phyloP scores from a whole-genome alignment of 2,797 vertebrate genomes.

The Botia kubotai region DNA sequence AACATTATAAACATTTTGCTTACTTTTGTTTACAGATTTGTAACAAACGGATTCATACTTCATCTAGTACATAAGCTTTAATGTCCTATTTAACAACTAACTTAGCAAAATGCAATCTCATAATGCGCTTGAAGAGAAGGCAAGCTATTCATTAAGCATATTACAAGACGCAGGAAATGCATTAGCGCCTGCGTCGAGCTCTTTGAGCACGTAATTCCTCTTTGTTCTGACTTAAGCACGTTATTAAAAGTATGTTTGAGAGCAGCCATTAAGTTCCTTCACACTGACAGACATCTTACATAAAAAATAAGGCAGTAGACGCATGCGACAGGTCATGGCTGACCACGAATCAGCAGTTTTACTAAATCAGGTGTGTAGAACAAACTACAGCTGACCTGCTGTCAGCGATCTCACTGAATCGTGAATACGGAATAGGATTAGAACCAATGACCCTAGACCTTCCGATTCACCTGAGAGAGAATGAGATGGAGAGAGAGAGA shows the following conservation, averaged over 20 bases:
- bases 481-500: neutral
- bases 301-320: neutral
- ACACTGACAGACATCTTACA: neutral
- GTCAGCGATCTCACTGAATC: conserved; percentile 24
- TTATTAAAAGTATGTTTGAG: conserved; percentile 56
- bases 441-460: neutral
- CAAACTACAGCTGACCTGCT: conserved; percentile 33
- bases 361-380: conserved; percentile 43
- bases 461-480: conserved; percentile 20
- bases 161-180: conserved; percentile 51
- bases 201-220: conserved; percentile 57
- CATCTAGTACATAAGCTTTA: conserved; percentile 37
- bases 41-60: conserved; percentile 15
- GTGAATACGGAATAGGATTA: conserved; percentile 47
- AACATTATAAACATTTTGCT: no score
- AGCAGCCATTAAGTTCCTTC: conserved; percentile 45
- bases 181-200: conserved; percentile 54
- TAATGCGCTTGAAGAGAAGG: conserved; percentile 48
- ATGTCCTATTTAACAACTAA: conserved; percentile 33
- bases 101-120: conserved; percentile 39
- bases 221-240: conserved; percentile 54
- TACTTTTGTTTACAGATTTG: no score
- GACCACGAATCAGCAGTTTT: conserved; percentile 20
- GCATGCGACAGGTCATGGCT: conserved; percentile 28
- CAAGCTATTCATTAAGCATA: conserved; percentile 60